Evolutionary conservation across 2,888 invertebrate genomes (phyloP), one percentile per base, ranked within the genome.

Genomic region (Eupithecia subumbrata): DNA sequence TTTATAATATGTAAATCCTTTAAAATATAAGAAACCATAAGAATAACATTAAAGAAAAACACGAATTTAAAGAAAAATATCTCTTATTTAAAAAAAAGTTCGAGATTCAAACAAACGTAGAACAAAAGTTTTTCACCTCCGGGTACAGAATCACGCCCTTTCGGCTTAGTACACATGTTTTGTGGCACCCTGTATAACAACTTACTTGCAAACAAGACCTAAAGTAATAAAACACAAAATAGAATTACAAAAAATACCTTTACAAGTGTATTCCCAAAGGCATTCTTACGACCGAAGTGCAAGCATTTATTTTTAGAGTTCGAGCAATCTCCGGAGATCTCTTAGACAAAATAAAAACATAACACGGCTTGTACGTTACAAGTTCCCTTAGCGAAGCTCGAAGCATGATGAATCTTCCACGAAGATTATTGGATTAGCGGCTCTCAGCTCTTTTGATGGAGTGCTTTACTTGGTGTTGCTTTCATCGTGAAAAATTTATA

Each of bases 351-450:
- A 64, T 64, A 18, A 34, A 64, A 64, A 34, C 64, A 11, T 34
- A 64, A 34, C 30, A 64, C 34, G 34, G 7, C n/a, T 67, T 67
- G 40, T 67, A 7, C 67, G 67, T 40, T 12, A 22, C 67, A 68
- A 68, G 68, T 68, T 68, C 16, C 43, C 22, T 8, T 22, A 14
- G 25, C 45, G 40, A 67, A 64, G 34, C 30, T 34, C 12, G 12
- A 43, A 22, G 25, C 11, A 43, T 68, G 73, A 78, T 75, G 69
- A 75, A 78, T 75, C 69, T 67, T 73, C 71, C 56, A 66, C 73
- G 67, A 25, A 71, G 80, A 76, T 82, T 80, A 82, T 81, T 80
- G 78, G 79, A 82, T 82, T 81, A 81, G 25, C 78, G 37, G 48
- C 71, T 70, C 71, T 76, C 71, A 68, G 75, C 64, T 72, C 78